Conservation (phyloP, 1,140 invertebrate genomes). For the Samia ricini region DNA sequence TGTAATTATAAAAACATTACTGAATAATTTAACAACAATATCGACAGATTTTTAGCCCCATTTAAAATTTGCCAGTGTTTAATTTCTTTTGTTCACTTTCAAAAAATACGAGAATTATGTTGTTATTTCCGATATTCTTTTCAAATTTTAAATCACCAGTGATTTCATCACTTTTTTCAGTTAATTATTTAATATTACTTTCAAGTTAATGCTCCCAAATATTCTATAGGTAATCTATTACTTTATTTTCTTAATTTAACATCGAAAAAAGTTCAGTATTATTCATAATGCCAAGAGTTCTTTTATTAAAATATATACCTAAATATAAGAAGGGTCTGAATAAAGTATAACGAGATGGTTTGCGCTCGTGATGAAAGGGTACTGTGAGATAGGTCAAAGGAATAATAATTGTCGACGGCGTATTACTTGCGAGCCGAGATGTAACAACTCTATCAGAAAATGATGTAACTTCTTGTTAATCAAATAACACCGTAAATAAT, state of each 20-base stretch:
- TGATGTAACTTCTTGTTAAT: neutral
- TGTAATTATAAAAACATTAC: too few species aligned
- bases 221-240: neutral
- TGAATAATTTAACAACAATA: too few species aligned
- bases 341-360: conserved; percentile 55
- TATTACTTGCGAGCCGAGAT: neutral
- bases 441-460: neutral
- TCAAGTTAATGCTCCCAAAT: too few species aligned
- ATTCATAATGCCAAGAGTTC: conserved; percentile 18
- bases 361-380: conserved; percentile 45
- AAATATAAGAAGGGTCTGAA: conserved; percentile 39
- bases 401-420: conserved; percentile 52
- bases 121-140: too few species aligned
- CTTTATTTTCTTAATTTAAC: neutral
- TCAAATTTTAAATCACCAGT: too few species aligned
- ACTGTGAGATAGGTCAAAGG: conserved; percentile 43
- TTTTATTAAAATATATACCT: conserved; percentile 46
- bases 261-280: neutral
- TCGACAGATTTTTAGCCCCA: too few species aligned
- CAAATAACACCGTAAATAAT: too few species aligned
- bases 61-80: too few species aligned
- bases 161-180: too few species aligned
- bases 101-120: too few species aligned
- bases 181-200: too few species aligned
- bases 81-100: too few species aligned